Evolutionary conservation across 1,140 invertebrate species (phyloP).

Genomic region (Lethocerus indicus): DNA sequence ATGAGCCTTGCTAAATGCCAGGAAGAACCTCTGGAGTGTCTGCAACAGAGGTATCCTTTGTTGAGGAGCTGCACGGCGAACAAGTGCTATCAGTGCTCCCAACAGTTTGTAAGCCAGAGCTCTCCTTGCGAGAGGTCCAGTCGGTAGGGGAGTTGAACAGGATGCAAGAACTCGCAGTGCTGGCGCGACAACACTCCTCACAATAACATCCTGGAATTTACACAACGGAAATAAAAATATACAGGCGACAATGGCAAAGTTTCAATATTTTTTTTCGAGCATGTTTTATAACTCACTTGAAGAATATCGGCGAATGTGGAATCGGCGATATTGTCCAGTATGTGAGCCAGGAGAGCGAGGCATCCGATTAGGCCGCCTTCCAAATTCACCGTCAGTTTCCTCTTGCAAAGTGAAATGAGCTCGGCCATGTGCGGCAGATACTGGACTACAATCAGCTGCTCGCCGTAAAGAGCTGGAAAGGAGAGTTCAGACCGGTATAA

Average conservation of each 20-base stretch:
- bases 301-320: slow-evolving; percentile 71
- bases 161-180: slow-evolving; percentile 54
- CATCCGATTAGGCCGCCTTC: slow-evolving; percentile 81
- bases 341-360: slow-evolving; percentile 56
- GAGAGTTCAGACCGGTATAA: no score
- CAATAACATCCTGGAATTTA: slow-evolving; percentile 3
- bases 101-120: slow-evolving; percentile 62
- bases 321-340: slow-evolving; percentile 49
- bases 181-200: slow-evolving; percentile 27
- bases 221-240: not conserved
- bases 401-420: slow-evolving; percentile 51
- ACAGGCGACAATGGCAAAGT: not conserved
- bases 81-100: slow-evolving; percentile 60
- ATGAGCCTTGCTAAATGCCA: slow-evolving; percentile 70
- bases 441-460: slow-evolving; percentile 84
- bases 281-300: slow-evolving; percentile 30
- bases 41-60: slow-evolving; percentile 55
- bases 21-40: slow-evolving; percentile 58
- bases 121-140: slow-evolving; percentile 48
- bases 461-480: slow-evolving; percentile 80
- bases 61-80: slow-evolving; percentile 67
- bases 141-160: slow-evolving; percentile 57
- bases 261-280: not conserved
- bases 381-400: slow-evolving; percentile 58
- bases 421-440: slow-evolving; percentile 88